phyloP scores from a whole-genome alignment of 2,113 vertebrate genomes.

The Esox niger region DNA sequence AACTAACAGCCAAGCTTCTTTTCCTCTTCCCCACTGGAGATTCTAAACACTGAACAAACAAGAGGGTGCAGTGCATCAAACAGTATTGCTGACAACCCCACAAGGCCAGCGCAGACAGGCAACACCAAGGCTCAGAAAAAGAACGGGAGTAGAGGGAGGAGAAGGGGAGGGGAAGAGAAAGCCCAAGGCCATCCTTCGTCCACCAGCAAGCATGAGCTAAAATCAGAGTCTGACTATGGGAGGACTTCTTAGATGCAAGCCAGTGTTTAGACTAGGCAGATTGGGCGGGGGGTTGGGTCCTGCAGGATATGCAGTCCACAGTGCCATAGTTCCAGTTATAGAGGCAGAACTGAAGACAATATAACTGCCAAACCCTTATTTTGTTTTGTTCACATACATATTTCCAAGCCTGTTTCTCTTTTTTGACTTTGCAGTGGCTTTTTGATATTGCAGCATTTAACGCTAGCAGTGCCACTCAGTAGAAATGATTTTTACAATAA shows the following conservation, averaged over 20 bases:
- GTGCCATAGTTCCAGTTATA: conserved; percentile 24
- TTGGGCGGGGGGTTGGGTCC: background rate
- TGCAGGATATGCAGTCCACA: conserved; percentile 1
- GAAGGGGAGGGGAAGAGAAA: conserved; percentile 9
- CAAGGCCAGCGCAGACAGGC: conserved; percentile 93
- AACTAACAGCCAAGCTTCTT: conserved; percentile 99
- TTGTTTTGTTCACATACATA: conserved; percentile 9
- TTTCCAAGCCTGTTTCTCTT: conserved; percentile 37
- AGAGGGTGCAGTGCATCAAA: conserved; percentile 99
- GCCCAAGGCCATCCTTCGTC: conserved; percentile 84
- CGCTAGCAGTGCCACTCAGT: conserved; percentile 36
- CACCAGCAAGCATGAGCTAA: conserved; percentile 36
- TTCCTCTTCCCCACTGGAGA: conserved; percentile 99
- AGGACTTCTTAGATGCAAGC: conserved; percentile 22
- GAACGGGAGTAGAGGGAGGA: conserved; percentile 62
- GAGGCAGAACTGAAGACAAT: conserved; percentile 3
- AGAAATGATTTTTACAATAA: background rate
- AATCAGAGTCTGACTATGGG: conserved; percentile 18
- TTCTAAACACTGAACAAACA: conserved; percentile 99
- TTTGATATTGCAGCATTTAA: conserved; percentile 30
- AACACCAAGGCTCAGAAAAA: conserved; percentile 91
- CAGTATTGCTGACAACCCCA: conserved; percentile 95
- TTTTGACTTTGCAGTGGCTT: conserved; percentile 33
- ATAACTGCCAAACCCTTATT: conserved; percentile 2
- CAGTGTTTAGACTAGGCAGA: conserved; percentile 16